phyloP scores from a whole-genome alignment of 2,797 vertebrate species.

The Acanthornis magna region DNA sequence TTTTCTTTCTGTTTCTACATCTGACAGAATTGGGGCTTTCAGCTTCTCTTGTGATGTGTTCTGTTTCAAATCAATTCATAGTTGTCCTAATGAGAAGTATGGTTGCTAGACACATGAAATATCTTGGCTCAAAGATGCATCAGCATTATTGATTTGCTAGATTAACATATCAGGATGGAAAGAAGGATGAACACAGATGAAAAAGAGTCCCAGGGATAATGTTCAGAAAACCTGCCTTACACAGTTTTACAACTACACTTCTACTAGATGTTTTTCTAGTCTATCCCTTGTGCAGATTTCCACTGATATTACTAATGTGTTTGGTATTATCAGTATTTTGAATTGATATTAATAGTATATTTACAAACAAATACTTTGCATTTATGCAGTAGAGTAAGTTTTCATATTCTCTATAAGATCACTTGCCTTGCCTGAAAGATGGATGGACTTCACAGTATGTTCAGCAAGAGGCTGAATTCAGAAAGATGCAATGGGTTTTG shows the following conservation, averaged over 20 bases:
- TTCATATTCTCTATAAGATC: background rate
- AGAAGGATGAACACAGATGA: background rate
- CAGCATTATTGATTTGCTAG: background rate
- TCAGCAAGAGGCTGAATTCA: background rate
- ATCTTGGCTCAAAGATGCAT: background rate
- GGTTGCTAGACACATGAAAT: background rate
- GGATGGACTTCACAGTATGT: background rate
- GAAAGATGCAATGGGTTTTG: background rate
- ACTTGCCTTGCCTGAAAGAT: background rate
- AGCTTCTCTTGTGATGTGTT: background rate
- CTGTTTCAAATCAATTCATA: constrained; percentile 4
- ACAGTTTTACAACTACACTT: background rate
- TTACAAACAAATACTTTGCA: background rate
- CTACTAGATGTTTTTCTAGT: background rate
- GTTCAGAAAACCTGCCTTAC: background rate
- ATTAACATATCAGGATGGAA: background rate
- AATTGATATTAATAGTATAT: background rate
- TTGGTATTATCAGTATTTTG: background rate
- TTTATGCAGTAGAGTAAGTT: background rate
- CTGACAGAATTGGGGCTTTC: background rate
- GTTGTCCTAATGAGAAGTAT: background rate
- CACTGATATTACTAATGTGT: background rate
- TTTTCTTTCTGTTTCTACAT: background rate
- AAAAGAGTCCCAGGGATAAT: background rate
- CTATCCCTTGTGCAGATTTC: background rate